Percentiles rank a stretch among this genome's conserved stretches.
Evolutionary conservation across 2,888 invertebrate species (phyloP).

Genomic region (Eumacrocentrus americanus): DNA sequence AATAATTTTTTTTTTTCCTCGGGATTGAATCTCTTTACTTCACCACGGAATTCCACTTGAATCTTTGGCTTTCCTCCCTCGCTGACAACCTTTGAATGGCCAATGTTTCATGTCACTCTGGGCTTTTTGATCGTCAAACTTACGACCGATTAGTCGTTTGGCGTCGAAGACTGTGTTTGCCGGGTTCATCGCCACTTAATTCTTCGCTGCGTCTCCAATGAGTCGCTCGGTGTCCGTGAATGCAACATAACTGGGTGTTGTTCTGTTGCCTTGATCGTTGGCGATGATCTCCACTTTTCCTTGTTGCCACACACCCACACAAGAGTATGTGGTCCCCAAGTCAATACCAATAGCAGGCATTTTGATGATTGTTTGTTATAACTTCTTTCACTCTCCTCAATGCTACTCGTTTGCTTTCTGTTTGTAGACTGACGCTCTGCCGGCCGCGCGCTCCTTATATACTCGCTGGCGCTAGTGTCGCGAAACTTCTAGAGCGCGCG

Average conservation of each 20-base stretch:
- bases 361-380: conserved; percentile 42
- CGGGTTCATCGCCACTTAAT: conserved; percentile 75
- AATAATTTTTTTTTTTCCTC: too few species aligned
- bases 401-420: conserved; percentile 13
- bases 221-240: conserved; percentile 68
- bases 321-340: too few species aligned
- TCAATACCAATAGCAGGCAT: conserved; percentile 67
- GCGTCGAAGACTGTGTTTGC: too few species aligned
- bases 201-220: too few species aligned
- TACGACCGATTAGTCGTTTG: too few species aligned
- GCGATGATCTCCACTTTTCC: conserved; percentile 56
- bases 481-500: too few species aligned
- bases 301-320: too few species aligned
- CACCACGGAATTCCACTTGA: conserved; percentile 69
- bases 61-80: conserved; percentile 73
- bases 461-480: too few species aligned
- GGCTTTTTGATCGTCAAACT: conserved; percentile 64
- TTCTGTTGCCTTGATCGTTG: conserved; percentile 73
- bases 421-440: conserved; percentile 16
- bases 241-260: conserved; percentile 77
- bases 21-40: conserved; percentile 69
- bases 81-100: conserved; percentile 76
- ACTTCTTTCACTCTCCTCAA: conserved; percentile 16
- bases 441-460: conserved; percentile 17
- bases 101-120: conserved; percentile 81